Conservation (phyloP, 2,797 vertebrate species). For the Octomys mimax region DNA sequence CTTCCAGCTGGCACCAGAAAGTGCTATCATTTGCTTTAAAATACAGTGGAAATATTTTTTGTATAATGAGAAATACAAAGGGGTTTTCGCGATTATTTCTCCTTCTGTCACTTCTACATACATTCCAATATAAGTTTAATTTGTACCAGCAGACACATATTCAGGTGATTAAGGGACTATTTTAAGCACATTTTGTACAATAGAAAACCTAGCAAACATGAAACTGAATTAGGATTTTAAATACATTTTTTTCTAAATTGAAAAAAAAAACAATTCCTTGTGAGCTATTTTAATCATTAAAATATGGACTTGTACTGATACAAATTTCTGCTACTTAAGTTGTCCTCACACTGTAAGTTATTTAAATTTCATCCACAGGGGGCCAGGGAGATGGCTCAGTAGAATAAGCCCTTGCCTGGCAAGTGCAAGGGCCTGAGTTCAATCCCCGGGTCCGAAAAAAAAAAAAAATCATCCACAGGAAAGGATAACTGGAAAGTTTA, state of each 20-base stretch:
- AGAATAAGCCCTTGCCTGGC: too few relatives aligned
- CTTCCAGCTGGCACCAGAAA: not conserved
- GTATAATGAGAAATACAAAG: not conserved
- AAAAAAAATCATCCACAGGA: not conserved
- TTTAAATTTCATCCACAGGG: not conserved
- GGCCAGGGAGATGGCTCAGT: too few relatives aligned
- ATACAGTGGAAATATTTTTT: not conserved
- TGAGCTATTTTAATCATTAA: conserved; percentile 23
- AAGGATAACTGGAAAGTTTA: not conserved
- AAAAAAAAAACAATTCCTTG: not conserved
- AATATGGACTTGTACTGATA: not conserved
- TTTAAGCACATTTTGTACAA: not conserved
- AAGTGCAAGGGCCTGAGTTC: too few relatives aligned
- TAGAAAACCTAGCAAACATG: not conserved
- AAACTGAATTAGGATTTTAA: not conserved
- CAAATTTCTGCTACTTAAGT: not conserved
- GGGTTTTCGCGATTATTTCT: not conserved
- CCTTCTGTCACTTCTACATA: not conserved
- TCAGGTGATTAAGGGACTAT: not conserved
- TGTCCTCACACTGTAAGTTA: not conserved
- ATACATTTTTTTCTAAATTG: not conserved
- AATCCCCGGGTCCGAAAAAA: too few relatives aligned
- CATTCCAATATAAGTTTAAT: not conserved
- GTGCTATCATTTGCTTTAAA: not conserved
- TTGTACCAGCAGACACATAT: not conserved